Evolutionary conservation across 2,888 invertebrate species (phyloP), one percentile per base, ranked within the genome.

Genomic region (Chloroclystis v-ata): DNA sequence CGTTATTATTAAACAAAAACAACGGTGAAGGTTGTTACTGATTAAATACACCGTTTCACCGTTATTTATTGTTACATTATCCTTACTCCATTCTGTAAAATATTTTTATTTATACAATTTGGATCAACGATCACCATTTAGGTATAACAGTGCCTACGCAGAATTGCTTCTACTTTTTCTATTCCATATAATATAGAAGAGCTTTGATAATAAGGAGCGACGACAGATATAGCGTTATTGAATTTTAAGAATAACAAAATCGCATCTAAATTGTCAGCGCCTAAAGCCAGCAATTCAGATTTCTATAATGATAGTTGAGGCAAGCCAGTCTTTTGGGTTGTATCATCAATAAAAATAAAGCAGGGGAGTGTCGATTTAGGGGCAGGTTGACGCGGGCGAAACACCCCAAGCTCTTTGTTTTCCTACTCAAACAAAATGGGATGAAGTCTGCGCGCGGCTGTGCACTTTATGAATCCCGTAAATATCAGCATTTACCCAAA

Each of bases 361-460:
- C 50, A 54, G 50, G 60, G 61, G 63, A 58, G 61, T 58, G 61
- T 48, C 60, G 52, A 47, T 49, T 47, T n/a, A 1, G 38, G 51
- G 47, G 52, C 47, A 48, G 48, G 56, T 45, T 47, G 52, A 47
- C 48, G 46, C 44, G 33, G 12, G 40, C 51, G 39, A 38, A 55
- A 45, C 54, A 57, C 64, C 64, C 63, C 57, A 33, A 28, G 43
- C 43, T 57, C 67, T 69, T 69, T 71, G 65, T 69, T 68, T 62
- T 61, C 56, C 53, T 47, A 48, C 43, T 48, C 52, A 43, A 57
- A 54, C 50, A 49, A 57, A 57, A 57, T 55, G 42, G 40, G 49
- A 54, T 46, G 37, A 56, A 33, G 20, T 25, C 30, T 26, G 20
- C 10, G 42, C 37, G 26, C 13, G 28, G 1, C 33, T 33, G 33